Percentiles rank a stretch among this genome's conserved stretches.
These are phyloP conservation scores for Apamea crenata DNA, from an alignment of 2,888 invertebrate species.

Conservation along the genomic window DNA sequence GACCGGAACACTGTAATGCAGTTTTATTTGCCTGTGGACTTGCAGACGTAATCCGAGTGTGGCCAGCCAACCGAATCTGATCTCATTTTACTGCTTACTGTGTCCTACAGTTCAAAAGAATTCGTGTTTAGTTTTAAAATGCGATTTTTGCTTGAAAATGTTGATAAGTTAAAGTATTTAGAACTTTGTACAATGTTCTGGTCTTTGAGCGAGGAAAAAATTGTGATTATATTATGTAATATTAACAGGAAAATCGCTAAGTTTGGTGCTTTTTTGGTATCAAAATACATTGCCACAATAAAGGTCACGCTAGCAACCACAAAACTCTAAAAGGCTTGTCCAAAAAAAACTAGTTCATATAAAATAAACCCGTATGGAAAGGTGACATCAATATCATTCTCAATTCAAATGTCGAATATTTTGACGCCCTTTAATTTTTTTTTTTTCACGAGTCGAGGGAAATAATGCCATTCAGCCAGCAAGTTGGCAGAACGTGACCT, in stretches of 20 bases:
- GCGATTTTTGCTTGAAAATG: background rate
- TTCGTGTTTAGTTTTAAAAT: constrained; percentile 26
- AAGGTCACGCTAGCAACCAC: background rate
- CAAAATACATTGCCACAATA: background rate
- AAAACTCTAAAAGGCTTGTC: background rate
- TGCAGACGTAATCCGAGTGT: constrained; percentile 46
- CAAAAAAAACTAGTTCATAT: too few species aligned
- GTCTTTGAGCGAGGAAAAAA: background rate
- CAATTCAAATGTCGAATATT: constrained; percentile 39
- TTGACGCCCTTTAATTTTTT: constrained; percentile 30
- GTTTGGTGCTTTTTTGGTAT: background rate
- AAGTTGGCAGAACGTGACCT: constrained; percentile 58
- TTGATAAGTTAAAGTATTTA: constrained; percentile 10
- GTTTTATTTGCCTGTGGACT: constrained; percentile 51
- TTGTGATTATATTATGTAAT: background rate
- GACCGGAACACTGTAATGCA: constrained; percentile 54
- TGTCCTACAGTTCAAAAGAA: constrained; percentile 20
- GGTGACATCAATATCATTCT: constrained; percentile 10
- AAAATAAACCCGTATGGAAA: background rate
- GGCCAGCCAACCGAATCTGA: constrained; percentile 48
- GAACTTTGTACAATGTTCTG: background rate
- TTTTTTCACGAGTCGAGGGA: constrained; percentile 32
- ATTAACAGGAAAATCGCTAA: background rate
- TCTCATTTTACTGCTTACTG: constrained; percentile 41
- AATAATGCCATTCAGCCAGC: constrained; percentile 38